A percentile compares a stretch with the other conserved stretches of the same genome.
Evolutionary conservation across 2,888 invertebrate species (phyloP).

Genomic region (Hypena proboscidalis): DNA sequence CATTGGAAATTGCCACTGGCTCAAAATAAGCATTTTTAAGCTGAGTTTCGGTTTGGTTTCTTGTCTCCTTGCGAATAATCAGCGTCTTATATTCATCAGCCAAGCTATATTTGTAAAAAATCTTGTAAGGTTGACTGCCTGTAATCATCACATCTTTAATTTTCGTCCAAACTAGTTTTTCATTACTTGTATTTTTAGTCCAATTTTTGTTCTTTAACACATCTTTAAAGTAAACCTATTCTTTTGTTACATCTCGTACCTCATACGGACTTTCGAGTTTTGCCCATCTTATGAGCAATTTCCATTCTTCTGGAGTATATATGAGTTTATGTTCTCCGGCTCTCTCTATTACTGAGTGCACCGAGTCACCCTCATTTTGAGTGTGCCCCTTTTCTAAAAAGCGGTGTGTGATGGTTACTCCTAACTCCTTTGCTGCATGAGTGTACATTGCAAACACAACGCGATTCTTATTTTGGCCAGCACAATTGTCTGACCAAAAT

Average conservation of each 20-base stretch:
- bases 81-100: slow-evolving; percentile 4
- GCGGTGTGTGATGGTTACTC: too few relatives aligned
- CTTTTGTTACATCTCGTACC: slow-evolving; percentile 1
- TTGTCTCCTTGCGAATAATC: slow-evolving; percentile 3
- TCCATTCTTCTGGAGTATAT: too few relatives aligned
- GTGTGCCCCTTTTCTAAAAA: too few relatives aligned
- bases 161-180: not conserved
- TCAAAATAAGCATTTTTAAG: too few relatives aligned
- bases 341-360: too few relatives aligned
- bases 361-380: not conserved
- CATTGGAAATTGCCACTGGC: not conserved
- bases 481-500: too few relatives aligned
- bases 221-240: slow-evolving; percentile 6
- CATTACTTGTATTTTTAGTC: not conserved
- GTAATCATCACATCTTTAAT: slow-evolving; percentile 8
- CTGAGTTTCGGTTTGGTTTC: not conserved
- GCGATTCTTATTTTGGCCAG: not conserved
- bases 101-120: slow-evolving; percentile 8
- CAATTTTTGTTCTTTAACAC: not conserved
- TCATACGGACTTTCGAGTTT: not conserved
- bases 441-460: not conserved
- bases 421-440: slow-evolving; percentile 1
- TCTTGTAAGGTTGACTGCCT: slow-evolving; percentile 7
- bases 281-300: not conserved
- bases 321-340: too few relatives aligned